These are phyloP conservation scores for Archips crataeganus DNA, from an alignment of 2,888 invertebrate species.

Conservation along the genomic window DNA sequence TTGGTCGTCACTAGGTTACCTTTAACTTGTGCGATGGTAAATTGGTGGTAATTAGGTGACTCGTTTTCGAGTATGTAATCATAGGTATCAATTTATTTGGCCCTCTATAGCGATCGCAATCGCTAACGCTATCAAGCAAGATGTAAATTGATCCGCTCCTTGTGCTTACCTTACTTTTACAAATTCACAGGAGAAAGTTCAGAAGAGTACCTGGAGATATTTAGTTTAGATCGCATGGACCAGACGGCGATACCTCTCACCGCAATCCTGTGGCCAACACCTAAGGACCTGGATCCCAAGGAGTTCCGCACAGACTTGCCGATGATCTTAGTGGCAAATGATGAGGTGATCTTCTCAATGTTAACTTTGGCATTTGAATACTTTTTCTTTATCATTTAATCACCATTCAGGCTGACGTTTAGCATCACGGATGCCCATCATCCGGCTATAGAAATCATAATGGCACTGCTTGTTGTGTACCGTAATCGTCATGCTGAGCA, in stretches of 20 bases:
- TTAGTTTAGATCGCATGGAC: constrained; percentile 86
- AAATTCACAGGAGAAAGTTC: constrained; percentile 63
- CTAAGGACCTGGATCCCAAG: constrained; percentile 56
- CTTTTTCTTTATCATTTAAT: too few relatives aligned
- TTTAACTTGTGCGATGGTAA: not conserved
- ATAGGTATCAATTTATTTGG: too few relatives aligned
- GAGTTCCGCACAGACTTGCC: constrained; percentile 61
- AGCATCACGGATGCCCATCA: too few relatives aligned
- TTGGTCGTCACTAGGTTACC: not conserved
- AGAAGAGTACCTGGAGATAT: constrained; percentile 68
- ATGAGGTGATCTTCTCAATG: constrained; percentile 76
- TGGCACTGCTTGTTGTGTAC: too few relatives aligned
- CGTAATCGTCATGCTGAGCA: too few relatives aligned
- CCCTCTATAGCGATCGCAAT: too few relatives aligned
- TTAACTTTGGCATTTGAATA: not conserved
- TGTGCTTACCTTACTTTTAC: not conserved
- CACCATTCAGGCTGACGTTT: too few relatives aligned
- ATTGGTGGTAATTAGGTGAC: too few relatives aligned
- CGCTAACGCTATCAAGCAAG: too few relatives aligned
- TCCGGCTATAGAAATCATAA: too few relatives aligned
- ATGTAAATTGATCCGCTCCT: too few relatives aligned
- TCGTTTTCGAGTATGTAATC: too few relatives aligned
- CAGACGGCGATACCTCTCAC: constrained; percentile 87
- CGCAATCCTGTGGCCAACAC: constrained; percentile 70
- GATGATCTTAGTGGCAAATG: constrained; percentile 85